These are phyloP conservation scores for Psittacula echo DNA, from an alignment of 2,797 vertebrate genomes.

Conservation along the genomic window DNA sequence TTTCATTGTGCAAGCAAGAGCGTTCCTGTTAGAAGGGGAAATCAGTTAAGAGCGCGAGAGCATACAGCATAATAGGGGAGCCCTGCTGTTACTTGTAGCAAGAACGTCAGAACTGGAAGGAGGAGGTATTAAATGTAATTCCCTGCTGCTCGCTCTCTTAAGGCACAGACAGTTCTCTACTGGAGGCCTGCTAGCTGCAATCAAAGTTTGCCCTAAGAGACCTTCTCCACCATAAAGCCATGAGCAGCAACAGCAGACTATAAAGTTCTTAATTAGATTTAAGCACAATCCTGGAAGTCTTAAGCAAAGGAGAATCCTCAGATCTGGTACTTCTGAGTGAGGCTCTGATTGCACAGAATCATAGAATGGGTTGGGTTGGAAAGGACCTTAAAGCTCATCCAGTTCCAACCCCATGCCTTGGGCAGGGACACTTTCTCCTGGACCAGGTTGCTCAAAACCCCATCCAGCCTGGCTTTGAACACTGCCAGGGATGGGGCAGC, in stretches of 20 bases:
- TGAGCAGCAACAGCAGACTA: not conserved
- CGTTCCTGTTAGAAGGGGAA: not conserved
- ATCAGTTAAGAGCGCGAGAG: constrained; percentile 19
- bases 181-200: constrained; percentile 36
- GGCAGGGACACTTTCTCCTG: not conserved
- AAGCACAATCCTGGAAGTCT: not conserved
- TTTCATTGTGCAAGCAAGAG: not conserved
- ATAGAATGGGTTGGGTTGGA: fast-evolving
- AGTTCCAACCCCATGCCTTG: not conserved
- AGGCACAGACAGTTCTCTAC: constrained; percentile 46
- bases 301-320: not conserved
- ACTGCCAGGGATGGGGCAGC: not conserved
- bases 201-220: constrained; percentile 37
- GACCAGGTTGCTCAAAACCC: not conserved
- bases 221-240: not conserved
- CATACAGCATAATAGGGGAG: constrained; percentile 15
- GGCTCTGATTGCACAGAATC: not conserved
- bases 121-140: constrained; percentile 36
- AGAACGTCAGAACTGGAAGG: constrained; percentile 31
- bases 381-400: too few species aligned
- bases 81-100: constrained; percentile 50
- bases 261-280: not conserved
- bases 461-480: not conserved
- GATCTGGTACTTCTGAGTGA: not conserved
- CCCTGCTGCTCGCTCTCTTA: constrained; percentile 48